These are phyloP conservation scores for Brachypteracias leptosomus DNA, from an alignment of 2,113 vertebrate species.

Conservation along the genomic window DNA sequence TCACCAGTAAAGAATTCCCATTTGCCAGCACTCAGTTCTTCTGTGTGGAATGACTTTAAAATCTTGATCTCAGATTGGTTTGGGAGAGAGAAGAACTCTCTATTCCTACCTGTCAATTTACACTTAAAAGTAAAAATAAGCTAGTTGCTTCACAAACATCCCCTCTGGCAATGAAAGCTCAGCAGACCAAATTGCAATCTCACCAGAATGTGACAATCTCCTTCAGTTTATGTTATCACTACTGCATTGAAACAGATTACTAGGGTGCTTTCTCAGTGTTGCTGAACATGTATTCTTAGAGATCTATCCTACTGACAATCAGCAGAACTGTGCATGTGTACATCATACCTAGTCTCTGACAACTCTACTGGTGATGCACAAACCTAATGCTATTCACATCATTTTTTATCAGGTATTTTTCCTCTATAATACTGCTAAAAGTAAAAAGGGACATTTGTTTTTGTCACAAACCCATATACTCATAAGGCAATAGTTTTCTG, in stretches of 20 bases:
- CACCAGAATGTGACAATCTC: neutral
- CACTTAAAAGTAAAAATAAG: constrained; percentile 24
- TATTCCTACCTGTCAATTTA: constrained; percentile 8
- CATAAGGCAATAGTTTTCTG: neutral
- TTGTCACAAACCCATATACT: neutral
- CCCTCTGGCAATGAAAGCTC: constrained; percentile 13
- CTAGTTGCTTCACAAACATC: neutral
- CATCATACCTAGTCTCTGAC: neutral
- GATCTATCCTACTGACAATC: neutral
- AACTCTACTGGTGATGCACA: neutral
- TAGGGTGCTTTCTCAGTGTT: neutral
- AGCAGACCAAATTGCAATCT: constrained; percentile 21
- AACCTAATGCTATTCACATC: neutral
- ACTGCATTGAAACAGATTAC: neutral
- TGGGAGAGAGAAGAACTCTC: neutral
- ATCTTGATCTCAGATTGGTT: neutral
- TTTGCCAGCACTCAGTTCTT: neutral
- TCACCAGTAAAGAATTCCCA: neutral
- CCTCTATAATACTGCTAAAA: neutral
- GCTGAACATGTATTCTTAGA: neutral
- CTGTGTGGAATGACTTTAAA: neutral
- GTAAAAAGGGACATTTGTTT: neutral
- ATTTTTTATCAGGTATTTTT: neutral
- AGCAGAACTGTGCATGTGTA: neutral
- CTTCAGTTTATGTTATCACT: neutral